Percentiles rank a stretch among this genome's conserved stretches.
Conservation (phyloP, 1,140 invertebrate species). For the Cyrtorhinus lividipennis region DNA sequence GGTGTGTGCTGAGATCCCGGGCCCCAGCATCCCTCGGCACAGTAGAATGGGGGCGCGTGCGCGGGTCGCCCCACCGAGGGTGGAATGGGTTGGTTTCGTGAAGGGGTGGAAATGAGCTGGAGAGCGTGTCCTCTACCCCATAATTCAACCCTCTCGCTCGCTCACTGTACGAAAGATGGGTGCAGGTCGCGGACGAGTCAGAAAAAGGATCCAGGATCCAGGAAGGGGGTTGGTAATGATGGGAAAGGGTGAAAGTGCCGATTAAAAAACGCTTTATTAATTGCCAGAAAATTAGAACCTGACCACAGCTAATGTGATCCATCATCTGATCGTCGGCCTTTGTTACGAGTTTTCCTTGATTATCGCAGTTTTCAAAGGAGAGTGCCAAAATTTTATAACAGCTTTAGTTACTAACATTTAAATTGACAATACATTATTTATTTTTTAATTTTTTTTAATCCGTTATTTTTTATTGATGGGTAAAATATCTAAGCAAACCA, state of each 20-base stretch:
- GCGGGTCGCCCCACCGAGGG: not conserved
- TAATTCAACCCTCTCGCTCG: too few relatives aligned
- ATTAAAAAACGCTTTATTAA: constrained; percentile 5
- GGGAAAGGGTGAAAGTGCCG: not conserved
- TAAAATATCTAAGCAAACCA: too few relatives aligned
- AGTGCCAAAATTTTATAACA: too few relatives aligned
- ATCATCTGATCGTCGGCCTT: too few relatives aligned
- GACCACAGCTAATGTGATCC: not conserved
- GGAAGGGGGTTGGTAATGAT: not conserved
- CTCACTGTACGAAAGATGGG: not conserved
- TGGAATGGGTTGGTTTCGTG: not conserved
- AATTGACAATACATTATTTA: too few relatives aligned
- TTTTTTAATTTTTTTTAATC: too few relatives aligned
- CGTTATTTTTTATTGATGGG: too few relatives aligned
- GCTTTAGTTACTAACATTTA: too few relatives aligned
- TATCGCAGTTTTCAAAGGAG: too few relatives aligned
- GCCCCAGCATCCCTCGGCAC: not conserved
- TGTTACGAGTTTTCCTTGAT: too few relatives aligned
- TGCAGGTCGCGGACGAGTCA: not conserved
- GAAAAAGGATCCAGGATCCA: too few relatives aligned
- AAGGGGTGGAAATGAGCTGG: not conserved
- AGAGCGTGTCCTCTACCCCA: too few relatives aligned
- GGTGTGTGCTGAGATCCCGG: constrained; percentile 9
- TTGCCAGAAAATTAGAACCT: not conserved
- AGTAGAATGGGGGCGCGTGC: not conserved